phyloP scores from a whole-genome alignment of 2,888 invertebrate genomes.

The Phortica magna region DNA sequence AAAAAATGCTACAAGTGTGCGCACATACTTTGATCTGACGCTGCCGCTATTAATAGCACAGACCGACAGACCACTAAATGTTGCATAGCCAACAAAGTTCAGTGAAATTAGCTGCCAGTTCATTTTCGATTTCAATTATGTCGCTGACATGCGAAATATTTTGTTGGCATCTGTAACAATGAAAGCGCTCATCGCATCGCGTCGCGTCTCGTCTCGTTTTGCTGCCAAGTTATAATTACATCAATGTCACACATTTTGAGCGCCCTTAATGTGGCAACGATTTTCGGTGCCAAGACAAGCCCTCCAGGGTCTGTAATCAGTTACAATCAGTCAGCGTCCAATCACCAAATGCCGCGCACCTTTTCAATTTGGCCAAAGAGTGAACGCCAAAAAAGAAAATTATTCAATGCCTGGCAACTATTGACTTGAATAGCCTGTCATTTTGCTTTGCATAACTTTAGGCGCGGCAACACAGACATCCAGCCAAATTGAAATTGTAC shows the following conservation, averaged over 20 bases:
- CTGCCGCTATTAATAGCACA: not conserved
- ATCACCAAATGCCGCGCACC: not conserved
- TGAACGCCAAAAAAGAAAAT: not conserved
- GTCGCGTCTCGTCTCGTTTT: not conserved
- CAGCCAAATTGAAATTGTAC: conserved; percentile 9
- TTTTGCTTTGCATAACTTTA: conserved; percentile 30
- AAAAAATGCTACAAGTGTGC: conserved; percentile 10
- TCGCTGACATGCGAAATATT: conserved; percentile 11
- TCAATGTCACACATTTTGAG: not conserved
- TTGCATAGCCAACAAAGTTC: not conserved
- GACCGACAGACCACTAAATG: not conserved
- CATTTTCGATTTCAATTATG: conserved; percentile 6
- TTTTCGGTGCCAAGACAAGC: not conserved
- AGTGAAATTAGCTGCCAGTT: conserved; percentile 20
- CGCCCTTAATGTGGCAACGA: conserved; percentile 3
- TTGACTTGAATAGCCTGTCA: conserved; percentile 12
- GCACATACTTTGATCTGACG: not conserved
- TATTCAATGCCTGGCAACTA: not conserved
- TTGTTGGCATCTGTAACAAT: conserved; percentile 11
- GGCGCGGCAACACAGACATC: not conserved
- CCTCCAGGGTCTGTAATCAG: conserved; percentile 8
- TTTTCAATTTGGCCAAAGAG: conserved; percentile 5
- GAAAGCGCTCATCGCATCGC: not conserved
- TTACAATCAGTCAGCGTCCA: not conserved
- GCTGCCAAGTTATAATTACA: conserved; percentile 30